Conservation (phyloP, 2,888 invertebrate genomes). For the Dolichopus griseipennis region DNA sequence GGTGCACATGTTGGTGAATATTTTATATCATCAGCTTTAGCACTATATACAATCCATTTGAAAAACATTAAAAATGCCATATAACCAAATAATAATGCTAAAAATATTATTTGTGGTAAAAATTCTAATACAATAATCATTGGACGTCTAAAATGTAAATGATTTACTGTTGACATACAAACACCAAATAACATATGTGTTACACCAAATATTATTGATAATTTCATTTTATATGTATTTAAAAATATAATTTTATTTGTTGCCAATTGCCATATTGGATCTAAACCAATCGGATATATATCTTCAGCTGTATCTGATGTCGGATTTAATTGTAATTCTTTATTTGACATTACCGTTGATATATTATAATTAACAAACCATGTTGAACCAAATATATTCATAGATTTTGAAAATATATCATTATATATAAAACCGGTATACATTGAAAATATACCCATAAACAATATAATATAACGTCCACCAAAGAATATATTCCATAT, state of each 20-base stretch:
- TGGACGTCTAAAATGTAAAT: slow-evolving; percentile 60
- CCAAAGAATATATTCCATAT: slow-evolving; percentile 97
- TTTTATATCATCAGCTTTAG: slow-evolving; percentile 36
- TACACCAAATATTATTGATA: slow-evolving; percentile 89
- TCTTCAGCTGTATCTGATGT: slow-evolving; percentile 41
- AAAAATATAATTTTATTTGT: slow-evolving; percentile 88
- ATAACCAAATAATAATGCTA: slow-evolving; percentile 80
- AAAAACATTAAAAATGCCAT: slow-evolving; percentile 84
- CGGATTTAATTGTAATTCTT: slow-evolving; percentile 55
- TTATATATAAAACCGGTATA: slow-evolving; percentile 99
- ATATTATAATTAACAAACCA: slow-evolving; percentile 60
- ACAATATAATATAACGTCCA: slow-evolving; percentile 90
- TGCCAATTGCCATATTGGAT: slow-evolving; percentile 64
- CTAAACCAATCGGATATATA: slow-evolving; percentile 75
- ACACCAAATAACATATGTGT: slow-evolving; percentile 93
- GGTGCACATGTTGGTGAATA: slow-evolving; percentile 55
- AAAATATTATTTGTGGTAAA: slow-evolving; percentile 84
- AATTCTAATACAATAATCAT: slow-evolving; percentile 72
- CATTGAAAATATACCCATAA: slow-evolving; percentile 96
- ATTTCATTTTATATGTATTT: slow-evolving; percentile 94
- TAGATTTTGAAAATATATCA: slow-evolving; percentile 90
- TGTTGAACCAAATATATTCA: slow-evolving; percentile 86
- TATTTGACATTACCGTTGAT: slow-evolving; percentile 42
- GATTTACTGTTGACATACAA: slow-evolving; percentile 68
- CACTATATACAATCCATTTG: slow-evolving; percentile 74